These are phyloP conservation scores for Synanceia verrucosa DNA, from an alignment of 2,797 vertebrate genomes.

Conservation along the genomic window DNA sequence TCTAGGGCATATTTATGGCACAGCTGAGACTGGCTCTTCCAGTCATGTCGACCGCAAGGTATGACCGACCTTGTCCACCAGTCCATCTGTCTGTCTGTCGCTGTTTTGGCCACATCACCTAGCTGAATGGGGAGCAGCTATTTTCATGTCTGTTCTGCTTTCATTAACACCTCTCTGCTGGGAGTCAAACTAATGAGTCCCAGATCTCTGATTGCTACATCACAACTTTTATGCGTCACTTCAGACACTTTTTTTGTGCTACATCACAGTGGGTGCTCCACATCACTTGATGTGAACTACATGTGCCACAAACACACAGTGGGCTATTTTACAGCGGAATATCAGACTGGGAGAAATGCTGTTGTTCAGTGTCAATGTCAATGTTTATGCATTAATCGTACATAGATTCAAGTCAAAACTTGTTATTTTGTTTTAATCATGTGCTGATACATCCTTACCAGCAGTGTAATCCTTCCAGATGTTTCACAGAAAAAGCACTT, in stretches of 20 bases:
- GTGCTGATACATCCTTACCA: too few species aligned
- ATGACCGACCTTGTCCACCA: too few species aligned
- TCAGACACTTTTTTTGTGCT: constrained; percentile 55
- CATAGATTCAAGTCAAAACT: too few species aligned
- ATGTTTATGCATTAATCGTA: too few species aligned
- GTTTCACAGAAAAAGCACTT: too few species aligned
- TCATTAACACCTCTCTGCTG: constrained; percentile 64
- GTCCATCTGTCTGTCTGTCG: constrained; percentile 14
- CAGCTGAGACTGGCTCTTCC: background rate
- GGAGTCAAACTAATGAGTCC: constrained; percentile 68
- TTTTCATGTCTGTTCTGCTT: constrained; percentile 63
- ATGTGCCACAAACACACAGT: constrained; percentile 15
- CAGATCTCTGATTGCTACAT: constrained; percentile 58
- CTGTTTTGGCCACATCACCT: constrained; percentile 43
- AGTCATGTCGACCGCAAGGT: constrained; percentile 16
- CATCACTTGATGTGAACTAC: constrained; percentile 43
- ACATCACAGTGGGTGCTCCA: constrained; percentile 52
- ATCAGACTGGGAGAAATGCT: background rate
- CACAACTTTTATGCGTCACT: constrained; percentile 59
- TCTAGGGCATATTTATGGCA: too few species aligned
- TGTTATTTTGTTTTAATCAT: too few species aligned
- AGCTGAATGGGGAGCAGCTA: constrained; percentile 59
- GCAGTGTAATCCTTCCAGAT: too few species aligned
- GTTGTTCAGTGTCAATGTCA: too few species aligned
- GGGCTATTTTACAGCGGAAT: constrained; percentile 8